Evolutionary conservation across 1,140 invertebrate species (phyloP).

Genomic region (Eueides isabella): DNA sequence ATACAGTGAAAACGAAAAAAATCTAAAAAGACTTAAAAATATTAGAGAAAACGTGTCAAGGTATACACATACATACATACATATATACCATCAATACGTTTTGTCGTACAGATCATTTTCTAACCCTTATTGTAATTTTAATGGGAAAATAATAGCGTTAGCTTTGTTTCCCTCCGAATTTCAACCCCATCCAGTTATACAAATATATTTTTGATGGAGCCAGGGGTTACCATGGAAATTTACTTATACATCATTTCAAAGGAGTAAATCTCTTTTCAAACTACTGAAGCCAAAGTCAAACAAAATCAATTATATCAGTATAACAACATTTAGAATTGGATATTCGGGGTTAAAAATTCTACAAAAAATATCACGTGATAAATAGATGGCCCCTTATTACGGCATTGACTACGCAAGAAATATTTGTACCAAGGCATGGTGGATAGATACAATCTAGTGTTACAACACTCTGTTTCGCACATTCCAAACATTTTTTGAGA

Average conservation of each 20-base stretch:
- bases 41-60: too few relatives aligned
- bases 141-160: conserved; percentile 9
- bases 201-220: neutral
- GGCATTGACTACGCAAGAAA: too few relatives aligned
- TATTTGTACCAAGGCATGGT: too few relatives aligned
- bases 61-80: too few relatives aligned
- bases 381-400: too few relatives aligned
- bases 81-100: neutral
- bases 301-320: conserved; percentile 20
- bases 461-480: too few relatives aligned
- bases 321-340: neutral
- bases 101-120: neutral
- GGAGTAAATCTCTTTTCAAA: conserved; percentile 1
- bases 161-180: neutral
- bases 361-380: too few relatives aligned
- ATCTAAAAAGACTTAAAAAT: too few relatives aligned
- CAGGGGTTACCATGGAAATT: conserved; percentile 24
- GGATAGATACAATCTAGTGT: too few relatives aligned
- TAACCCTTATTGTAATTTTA: conserved; percentile 11
- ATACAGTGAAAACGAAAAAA: too few relatives aligned
- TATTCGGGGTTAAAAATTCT: neutral
- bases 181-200: neutral
- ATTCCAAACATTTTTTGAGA: too few relatives aligned
- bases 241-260: conserved; percentile 2
- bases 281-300: conserved; percentile 17